phyloP scores from a whole-genome alignment of 2,113 vertebrate species.

The Setophaga kirtlandii region DNA sequence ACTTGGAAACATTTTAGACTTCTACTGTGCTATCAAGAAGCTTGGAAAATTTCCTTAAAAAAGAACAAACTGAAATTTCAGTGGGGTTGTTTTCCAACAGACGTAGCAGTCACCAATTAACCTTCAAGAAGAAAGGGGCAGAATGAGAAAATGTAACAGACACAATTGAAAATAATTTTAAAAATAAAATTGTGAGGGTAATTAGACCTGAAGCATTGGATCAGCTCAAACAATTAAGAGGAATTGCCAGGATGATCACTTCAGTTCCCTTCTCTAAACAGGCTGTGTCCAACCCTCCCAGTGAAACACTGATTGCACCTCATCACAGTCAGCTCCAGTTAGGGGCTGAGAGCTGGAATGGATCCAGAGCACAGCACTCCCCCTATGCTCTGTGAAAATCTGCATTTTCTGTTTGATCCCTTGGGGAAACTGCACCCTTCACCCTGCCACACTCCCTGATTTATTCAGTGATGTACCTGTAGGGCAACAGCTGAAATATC shows the following conservation, averaged over 20 bases:
- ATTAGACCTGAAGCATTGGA: neutral
- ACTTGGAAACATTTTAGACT: neutral
- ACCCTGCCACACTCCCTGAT: neutral
- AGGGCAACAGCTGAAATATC: neutral
- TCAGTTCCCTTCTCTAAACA: neutral
- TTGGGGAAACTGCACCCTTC: neutral
- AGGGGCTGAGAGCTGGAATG: neutral
- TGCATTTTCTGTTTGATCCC: neutral
- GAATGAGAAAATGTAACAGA: neutral
- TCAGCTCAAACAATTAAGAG: neutral
- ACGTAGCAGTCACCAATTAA: neutral
- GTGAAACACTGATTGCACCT: neutral
- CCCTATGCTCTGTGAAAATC: neutral
- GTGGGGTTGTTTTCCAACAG: neutral
- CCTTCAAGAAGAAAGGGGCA: neutral
- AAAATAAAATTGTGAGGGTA: neutral
- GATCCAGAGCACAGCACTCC: neutral
- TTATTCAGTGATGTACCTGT: neutral
- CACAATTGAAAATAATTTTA: neutral
- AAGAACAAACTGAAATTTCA: neutral
- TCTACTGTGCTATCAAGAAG: neutral
- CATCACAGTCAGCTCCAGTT: neutral
- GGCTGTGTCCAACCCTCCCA: neutral
- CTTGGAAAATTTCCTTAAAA: neutral
- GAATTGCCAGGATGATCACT: neutral